Evolutionary conservation across 2,797 vertebrate species (phyloP).

Genomic region (Coendou prehensilis): DNA sequence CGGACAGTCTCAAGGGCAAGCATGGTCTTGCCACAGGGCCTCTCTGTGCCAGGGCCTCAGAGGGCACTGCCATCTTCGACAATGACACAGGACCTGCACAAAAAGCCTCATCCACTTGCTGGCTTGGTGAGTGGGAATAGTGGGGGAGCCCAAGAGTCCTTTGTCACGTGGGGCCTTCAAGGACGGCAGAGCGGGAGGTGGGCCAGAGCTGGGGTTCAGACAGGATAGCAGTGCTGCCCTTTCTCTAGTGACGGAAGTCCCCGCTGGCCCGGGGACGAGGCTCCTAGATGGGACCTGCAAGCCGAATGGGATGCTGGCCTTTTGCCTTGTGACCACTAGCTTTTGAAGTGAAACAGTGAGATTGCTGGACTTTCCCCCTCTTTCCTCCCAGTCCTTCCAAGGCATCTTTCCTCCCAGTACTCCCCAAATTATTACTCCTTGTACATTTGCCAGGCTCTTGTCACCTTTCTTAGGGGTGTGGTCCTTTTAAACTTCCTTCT

Average conservation of each 20-base stretch:
- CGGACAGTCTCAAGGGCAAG: background rate
- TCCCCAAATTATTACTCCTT: background rate
- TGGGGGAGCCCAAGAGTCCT: background rate
- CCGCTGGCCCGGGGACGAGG: fast-evolving
- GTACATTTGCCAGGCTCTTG: background rate
- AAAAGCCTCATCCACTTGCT: background rate
- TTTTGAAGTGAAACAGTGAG: background rate
- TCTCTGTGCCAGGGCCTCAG: background rate
- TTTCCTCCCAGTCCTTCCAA: background rate
- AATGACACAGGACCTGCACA: background rate
- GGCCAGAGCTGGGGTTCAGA: no score
- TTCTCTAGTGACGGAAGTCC: background rate
- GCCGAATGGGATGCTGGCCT: no score
- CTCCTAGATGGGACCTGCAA: background rate
- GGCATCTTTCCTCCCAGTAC: background rate
- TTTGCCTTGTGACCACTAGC: background rate
- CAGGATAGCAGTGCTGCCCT: background rate
- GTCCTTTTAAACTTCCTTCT: background rate
- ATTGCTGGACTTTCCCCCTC: background rate
- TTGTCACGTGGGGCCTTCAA: background rate
- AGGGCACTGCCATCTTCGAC: background rate
- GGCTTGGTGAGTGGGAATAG: background rate
- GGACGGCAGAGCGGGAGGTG: background rate
- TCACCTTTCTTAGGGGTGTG: background rate
- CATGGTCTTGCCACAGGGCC: fast-evolving